These are phyloP conservation scores for Nematostella vectensis DNA, from an alignment of 92 coral and sea anemone genomes.

Conservation along the genomic window DNA sequence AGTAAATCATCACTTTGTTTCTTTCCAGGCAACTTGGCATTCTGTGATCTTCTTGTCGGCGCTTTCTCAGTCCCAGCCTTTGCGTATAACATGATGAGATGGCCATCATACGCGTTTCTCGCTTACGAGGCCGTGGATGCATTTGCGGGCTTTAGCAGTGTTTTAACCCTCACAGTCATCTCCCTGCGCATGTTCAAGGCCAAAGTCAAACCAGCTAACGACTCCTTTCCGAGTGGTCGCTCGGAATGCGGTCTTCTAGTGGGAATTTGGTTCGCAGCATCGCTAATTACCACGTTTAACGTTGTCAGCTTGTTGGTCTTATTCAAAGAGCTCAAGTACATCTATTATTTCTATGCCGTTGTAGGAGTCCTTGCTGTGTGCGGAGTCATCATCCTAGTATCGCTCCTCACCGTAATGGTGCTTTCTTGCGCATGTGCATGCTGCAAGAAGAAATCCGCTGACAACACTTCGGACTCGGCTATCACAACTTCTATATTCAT, in stretches of 20 bases:
- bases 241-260: conserved; percentile 14
- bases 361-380: conserved; percentile 15
- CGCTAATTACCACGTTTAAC: conserved; percentile 27
- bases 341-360: conserved; percentile 35
- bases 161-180: conserved; percentile 32
- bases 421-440: conserved; percentile 15
- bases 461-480: conserved; percentile 24
- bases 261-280: conserved; percentile 26
- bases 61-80: conserved; percentile 43
- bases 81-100: conserved; percentile 31
- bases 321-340: conserved; percentile 14
- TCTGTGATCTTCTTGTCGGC: conserved; percentile 45
- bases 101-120: conserved; percentile 39
- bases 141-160: conserved; percentile 23
- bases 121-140: conserved; percentile 48
- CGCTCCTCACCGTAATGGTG: conserved; percentile 24
- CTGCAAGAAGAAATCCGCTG: conserved; percentile 11
- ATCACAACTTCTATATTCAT: conserved; percentile 21
- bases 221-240: conserved; percentile 16
- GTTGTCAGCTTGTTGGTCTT: conserved; percentile 34
- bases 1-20: too few species aligned
- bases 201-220: conserved; percentile 22
- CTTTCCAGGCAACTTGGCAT: conserved; percentile 49
- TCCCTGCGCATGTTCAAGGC: conserved; percentile 29
- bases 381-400: conserved; percentile 18